Conservation (phyloP, 2,797 vertebrate species). For the Girardinus metallicus region DNA sequence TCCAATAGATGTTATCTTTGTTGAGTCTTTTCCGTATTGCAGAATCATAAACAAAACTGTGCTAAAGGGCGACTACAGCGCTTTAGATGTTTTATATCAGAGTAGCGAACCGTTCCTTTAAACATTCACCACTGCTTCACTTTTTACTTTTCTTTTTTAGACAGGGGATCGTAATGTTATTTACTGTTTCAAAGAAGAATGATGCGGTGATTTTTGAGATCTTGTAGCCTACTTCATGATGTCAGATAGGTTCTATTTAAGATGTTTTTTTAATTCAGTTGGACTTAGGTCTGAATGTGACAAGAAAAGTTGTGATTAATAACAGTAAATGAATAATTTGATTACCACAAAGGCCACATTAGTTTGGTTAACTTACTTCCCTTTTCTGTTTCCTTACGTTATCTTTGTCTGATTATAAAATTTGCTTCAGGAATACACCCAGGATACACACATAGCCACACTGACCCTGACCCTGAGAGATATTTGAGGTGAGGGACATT, state of each 20-base stretch:
- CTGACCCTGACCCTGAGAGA: constrained; percentile 43
- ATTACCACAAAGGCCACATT: neutral
- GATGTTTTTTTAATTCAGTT: neutral
- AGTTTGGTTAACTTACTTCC: neutral
- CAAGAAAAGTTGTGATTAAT: neutral
- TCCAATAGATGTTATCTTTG: no score
- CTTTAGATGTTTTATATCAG: neutral
- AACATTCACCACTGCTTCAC: neutral
- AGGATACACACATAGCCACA: constrained; percentile 35
- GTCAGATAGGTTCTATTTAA: neutral
- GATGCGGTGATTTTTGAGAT: neutral
- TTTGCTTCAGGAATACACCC: constrained; percentile 7
- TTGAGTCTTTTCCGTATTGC: neutral
- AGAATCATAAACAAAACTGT: neutral
- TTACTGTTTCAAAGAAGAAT: neutral
- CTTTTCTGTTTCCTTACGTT: neutral
- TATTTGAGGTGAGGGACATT: constrained; percentile 34
- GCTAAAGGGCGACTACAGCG: neutral
- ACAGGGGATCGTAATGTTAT: neutral
- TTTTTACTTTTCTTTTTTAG: neutral
- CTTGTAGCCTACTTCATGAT: neutral
- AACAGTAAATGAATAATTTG: neutral
- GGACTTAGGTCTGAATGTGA: neutral
- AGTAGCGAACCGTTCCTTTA: neutral
- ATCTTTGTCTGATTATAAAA: neutral